Evolutionary conservation across 2,113 vertebrate species (phyloP).

Genomic region (Caranx ignobilis): DNA sequence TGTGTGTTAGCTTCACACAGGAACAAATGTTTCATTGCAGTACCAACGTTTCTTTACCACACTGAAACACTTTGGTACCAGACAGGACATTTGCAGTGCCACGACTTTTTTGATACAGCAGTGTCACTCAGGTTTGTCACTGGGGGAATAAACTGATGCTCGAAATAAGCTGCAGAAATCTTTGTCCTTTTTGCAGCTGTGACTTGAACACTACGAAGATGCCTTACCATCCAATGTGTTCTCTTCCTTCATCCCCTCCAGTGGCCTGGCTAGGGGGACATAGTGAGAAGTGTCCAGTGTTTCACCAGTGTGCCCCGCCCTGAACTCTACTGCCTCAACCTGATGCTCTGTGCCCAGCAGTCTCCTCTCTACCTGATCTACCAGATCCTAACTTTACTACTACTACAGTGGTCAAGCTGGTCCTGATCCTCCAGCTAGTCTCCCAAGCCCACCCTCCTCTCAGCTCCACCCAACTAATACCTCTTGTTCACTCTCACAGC

Average conservation of each 20-base stretch:
- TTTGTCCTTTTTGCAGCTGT: neutral
- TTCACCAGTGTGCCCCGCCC: slow-evolving; percentile 47
- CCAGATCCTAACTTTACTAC: slow-evolving; percentile 23
- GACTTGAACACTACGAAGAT: neutral
- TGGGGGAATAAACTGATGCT: no score
- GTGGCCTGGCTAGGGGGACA: slow-evolving; percentile 51
- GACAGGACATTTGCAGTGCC: no score
- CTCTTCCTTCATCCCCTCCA: slow-evolving; percentile 83
- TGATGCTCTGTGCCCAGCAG: slow-evolving; percentile 17
- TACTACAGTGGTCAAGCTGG: slow-evolving; percentile 25
- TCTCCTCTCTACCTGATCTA: slow-evolving; percentile 35
- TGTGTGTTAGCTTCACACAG: no score
- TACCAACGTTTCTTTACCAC: no score
- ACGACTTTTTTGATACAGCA: no score
- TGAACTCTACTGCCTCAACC: slow-evolving; percentile 29
- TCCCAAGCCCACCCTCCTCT: slow-evolving; percentile 43
- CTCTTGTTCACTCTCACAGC: slow-evolving; percentile 63
- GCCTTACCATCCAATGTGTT: slow-evolving; percentile 82
- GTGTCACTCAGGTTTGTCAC: no score
- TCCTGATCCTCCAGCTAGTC: slow-evolving; percentile 29
- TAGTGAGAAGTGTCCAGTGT: slow-evolving; percentile 55
- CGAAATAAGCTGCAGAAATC: no score
- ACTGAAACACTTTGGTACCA: no score
- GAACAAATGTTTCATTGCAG: no score
- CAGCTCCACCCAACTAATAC: slow-evolving; percentile 69